A percentile compares a stretch with the other conserved stretches of the same genome.
phyloP scores from a whole-genome alignment of 1,140 invertebrate species.

The Lepeophtheirus salmonis region DNA sequence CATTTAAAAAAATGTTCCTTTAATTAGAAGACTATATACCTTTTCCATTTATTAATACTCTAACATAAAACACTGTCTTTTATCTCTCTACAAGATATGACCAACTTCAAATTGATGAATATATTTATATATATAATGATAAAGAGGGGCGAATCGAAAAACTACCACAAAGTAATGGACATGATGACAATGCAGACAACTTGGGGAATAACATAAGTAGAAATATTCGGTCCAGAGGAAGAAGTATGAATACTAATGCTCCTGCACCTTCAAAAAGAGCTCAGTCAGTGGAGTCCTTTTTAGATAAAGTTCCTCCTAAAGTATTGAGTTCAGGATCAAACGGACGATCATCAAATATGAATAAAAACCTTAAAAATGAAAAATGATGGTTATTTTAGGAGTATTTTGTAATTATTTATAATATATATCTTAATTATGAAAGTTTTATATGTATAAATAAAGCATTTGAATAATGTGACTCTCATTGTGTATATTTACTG shows the following conservation, averaged over 20 bases:
- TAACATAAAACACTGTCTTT: not conserved
- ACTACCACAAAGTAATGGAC: not conserved
- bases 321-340: not conserved
- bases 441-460: too few relatives aligned
- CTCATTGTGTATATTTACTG: too few relatives aligned
- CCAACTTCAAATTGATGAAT: constrained; percentile 9
- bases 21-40: not conserved
- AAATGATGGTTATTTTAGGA: too few relatives aligned
- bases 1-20: not conserved
- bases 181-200: not conserved
- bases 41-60: not conserved
- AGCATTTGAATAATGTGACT: too few relatives aligned
- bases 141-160: constrained; percentile 4
- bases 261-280: not conserved
- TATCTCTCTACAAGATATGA: constrained; percentile 1
- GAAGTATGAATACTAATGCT: not conserved
- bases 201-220: not conserved
- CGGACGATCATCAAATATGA: not conserved
- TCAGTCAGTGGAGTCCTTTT: not conserved
- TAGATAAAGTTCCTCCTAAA: not conserved
- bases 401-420: too few relatives aligned
- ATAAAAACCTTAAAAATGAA: not conserved
- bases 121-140: constrained; percentile 16
- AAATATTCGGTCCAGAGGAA: not conserved
- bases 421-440: too few relatives aligned